Percentiles rank a stretch among this genome's conserved stretches.
These are phyloP conservation scores for Opisthocomus hoazin DNA, from an alignment of 2,113 vertebrate species.

Conservation along the genomic window DNA sequence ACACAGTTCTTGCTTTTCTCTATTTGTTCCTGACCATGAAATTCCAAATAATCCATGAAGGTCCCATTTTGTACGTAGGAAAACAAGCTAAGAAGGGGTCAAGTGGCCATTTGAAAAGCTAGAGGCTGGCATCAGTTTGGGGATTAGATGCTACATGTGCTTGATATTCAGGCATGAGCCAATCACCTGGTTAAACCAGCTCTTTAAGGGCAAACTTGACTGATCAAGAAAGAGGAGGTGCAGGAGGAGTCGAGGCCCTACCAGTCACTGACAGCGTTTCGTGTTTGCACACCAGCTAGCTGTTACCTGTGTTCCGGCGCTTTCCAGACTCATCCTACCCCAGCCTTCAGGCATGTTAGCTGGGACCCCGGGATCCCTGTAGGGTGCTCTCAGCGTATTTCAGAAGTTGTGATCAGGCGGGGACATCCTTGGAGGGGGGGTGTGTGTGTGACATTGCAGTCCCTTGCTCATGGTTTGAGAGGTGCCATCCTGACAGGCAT, in stretches of 20 bases:
- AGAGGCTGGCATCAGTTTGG: not conserved
- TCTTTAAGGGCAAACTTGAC: not conserved
- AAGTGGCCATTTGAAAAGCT: not conserved
- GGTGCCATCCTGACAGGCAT: not conserved
- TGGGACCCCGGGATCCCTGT: not conserved
- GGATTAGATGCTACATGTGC: not conserved
- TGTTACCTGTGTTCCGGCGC: not conserved
- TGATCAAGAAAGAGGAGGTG: not conserved
- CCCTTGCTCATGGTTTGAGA: not conserved
- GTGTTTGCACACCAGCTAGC: not conserved
- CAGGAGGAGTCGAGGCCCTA: not conserved
- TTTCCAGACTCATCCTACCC: not conserved
- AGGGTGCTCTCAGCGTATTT: not conserved
- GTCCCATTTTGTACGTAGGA: not conserved
- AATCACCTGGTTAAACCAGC: not conserved
- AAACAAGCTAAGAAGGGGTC: not conserved
- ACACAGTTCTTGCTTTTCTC: not conserved
- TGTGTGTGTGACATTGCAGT: not conserved
- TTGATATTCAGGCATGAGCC: not conserved
- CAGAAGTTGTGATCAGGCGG: not conserved
- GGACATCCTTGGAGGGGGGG: rapidly evolving
- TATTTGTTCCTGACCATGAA: not conserved
- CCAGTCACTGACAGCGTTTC: not conserved
- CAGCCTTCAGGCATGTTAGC: not conserved
- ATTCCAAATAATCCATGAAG: not conserved